Conservation (phyloP, 1,140 invertebrate genomes). For the Formica selysi region DNA sequence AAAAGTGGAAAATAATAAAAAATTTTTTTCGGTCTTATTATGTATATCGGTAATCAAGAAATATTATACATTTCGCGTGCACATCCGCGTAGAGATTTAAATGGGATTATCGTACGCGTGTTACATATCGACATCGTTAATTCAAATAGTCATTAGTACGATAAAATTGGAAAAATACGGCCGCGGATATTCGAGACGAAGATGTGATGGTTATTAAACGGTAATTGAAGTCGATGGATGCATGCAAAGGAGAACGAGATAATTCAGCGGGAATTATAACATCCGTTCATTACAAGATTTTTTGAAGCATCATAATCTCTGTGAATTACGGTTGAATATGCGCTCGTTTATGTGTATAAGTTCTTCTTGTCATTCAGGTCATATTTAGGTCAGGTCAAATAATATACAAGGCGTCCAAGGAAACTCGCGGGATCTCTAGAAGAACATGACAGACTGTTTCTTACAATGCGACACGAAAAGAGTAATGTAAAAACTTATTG, state of each 20-base stretch:
- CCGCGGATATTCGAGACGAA: constrained; percentile 30
- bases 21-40: not conserved
- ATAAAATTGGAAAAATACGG: constrained; percentile 60
- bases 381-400: constrained; percentile 31
- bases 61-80: constrained; percentile 19
- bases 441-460: constrained; percentile 29
- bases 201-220: constrained; percentile 66
- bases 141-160: constrained; percentile 60
- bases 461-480: not conserved
- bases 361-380: constrained; percentile 31
- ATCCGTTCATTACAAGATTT: constrained; percentile 62
- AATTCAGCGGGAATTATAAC: constrained; percentile 52
- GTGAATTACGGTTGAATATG: constrained; percentile 46
- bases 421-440: constrained; percentile 34
- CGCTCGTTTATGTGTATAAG: constrained; percentile 30
- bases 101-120: not conserved
- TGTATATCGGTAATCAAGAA: not conserved
- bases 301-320: constrained; percentile 16
- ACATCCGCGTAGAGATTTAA: constrained; percentile 35
- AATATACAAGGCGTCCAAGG: constrained; percentile 2
- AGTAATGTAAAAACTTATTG: constrained; percentile 21
- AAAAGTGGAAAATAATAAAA: not conserved
- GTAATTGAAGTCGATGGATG: constrained; percentile 62
- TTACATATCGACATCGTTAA: constrained; percentile 45
- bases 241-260: constrained; percentile 15